Evolutionary conservation across 2,113 vertebrate species (phyloP).

Genomic region (Bettongia penicillata): DNA sequence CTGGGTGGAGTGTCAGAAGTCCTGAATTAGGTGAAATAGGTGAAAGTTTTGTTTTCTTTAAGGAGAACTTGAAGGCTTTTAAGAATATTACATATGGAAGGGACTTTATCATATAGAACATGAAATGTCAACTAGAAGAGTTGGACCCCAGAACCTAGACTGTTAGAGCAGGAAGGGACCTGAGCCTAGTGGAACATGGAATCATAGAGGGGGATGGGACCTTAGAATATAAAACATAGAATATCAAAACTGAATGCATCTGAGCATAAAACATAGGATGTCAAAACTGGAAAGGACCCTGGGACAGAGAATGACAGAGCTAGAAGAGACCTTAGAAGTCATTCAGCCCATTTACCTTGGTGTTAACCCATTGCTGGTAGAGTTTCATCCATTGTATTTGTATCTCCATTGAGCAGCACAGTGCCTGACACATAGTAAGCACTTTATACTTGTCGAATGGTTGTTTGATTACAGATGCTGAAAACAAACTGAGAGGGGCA

Average conservation of each 20-base stretch:
- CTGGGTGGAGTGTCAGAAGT: background rate
- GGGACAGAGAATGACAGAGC: background rate
- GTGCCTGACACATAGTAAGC: background rate
- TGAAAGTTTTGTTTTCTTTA: background rate
- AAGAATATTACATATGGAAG: background rate
- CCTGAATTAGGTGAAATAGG: background rate
- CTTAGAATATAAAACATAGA: too few species aligned
- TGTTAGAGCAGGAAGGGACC: too few species aligned
- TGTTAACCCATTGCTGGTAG: background rate
- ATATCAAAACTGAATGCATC: background rate
- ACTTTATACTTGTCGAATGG: background rate
- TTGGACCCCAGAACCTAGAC: too few species aligned
- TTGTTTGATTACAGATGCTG: background rate
- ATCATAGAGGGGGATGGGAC: too few species aligned
- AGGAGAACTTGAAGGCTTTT: background rate
- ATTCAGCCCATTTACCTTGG: background rate
- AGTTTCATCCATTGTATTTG: background rate
- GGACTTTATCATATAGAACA: too few species aligned
- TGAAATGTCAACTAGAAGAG: background rate
- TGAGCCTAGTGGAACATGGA: too few species aligned
- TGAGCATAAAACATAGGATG: background rate
- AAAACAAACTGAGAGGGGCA: constrained; percentile 43
- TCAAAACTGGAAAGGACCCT: background rate
- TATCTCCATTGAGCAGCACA: background rate
- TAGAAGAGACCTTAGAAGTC: background rate